Evolutionary conservation across 2,113 vertebrate genomes (phyloP), one percentile per base, ranked within the genome.

Genomic region (Leucoraja erinaceus): DNA sequence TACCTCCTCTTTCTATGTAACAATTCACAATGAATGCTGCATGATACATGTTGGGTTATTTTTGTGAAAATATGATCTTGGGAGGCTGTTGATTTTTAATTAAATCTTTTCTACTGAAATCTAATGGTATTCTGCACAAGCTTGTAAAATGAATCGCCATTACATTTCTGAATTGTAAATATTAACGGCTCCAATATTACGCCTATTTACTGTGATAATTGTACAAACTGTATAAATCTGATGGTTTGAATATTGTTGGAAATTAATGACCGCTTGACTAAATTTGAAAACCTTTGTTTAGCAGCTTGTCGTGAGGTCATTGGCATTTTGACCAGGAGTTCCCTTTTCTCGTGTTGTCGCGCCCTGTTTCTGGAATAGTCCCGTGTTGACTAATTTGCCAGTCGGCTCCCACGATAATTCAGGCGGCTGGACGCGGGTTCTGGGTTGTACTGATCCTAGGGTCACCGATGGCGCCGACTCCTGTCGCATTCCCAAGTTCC

Each of bases 271-370:
- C 33, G 25, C 70, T 91, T 91, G 90, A 91, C 90, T 91, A 91
- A 91, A 91, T 72, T 91, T 70, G 66, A 72, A 91, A 91, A 91
- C 90, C 90, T 91, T 91, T 91, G 90, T 91, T 91, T 91, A 91
- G 90, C 90, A 91, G 90, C 90, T 91, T 91, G 68, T 91, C 90
- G 66, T 72, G 66, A 72, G 90, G 90, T 91, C 90, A 70, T 72
- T 72, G 33, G 90, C 66, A 72, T 72, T 91, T 91, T 91, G 90
- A 91, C 90, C 90, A 91, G 90, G 90, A 91, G 66, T 91, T 72
- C 90, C 90, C 90, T 72, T 91, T 91, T 25, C 90, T 91, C 90
- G 68, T 91, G 83, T 88, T 88, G 90, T 91, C 90, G 90, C 90
- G 90, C 54, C 90, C 90, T 74, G 90, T 91, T 54, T 91, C 90